phyloP scores from a whole-genome alignment of 2,888 invertebrate species.

The Drosophila neonasuta region DNA sequence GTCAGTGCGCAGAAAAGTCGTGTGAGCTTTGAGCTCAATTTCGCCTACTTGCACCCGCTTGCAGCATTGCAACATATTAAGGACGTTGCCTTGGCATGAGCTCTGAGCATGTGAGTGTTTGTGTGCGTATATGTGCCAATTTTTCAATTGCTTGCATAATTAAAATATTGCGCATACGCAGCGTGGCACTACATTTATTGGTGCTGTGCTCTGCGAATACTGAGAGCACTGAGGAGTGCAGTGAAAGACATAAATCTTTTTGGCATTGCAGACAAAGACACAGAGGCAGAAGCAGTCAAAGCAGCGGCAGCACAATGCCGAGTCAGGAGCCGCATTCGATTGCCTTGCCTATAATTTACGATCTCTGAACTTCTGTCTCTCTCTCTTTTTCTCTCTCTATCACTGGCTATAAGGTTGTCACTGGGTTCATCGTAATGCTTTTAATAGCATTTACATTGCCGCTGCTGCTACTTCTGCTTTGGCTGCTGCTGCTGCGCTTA shows the following conservation, averaged over 20 bases:
- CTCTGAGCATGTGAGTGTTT: slow-evolving; percentile 7
- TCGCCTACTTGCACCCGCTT: slow-evolving; percentile 25
- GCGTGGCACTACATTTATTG: slow-evolving; percentile 62
- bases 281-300: slow-evolving; percentile 3
- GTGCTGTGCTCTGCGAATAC: slow-evolving; percentile 33
- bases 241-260: slow-evolving; percentile 59
- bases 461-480: slow-evolving; percentile 4
- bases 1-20: slow-evolving; percentile 37
- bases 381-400: too few species aligned
- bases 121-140: slow-evolving; percentile 40
- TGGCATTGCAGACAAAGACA: slow-evolving; percentile 33
- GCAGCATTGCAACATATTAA: slow-evolving; percentile 31
- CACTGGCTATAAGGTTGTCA: slow-evolving; percentile 40
- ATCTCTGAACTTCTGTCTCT: slow-evolving; percentile 26
- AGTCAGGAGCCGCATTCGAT: slow-evolving; percentile 47
- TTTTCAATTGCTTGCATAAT: slow-evolving; percentile 65
- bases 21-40: slow-evolving; percentile 51
- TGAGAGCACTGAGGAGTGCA: slow-evolving; percentile 34
- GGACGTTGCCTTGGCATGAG: slow-evolving; percentile 20
- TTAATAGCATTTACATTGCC: slow-evolving; percentile 57
- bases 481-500: slow-evolving; percentile 23
- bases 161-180: slow-evolving; percentile 65
- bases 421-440: slow-evolving; percentile 56
- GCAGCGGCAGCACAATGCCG: slow-evolving; percentile 21
- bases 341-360: slow-evolving; percentile 59